Conservation (phyloP, 1,140 invertebrate genomes). For the Aleiodes sp. region DNA sequence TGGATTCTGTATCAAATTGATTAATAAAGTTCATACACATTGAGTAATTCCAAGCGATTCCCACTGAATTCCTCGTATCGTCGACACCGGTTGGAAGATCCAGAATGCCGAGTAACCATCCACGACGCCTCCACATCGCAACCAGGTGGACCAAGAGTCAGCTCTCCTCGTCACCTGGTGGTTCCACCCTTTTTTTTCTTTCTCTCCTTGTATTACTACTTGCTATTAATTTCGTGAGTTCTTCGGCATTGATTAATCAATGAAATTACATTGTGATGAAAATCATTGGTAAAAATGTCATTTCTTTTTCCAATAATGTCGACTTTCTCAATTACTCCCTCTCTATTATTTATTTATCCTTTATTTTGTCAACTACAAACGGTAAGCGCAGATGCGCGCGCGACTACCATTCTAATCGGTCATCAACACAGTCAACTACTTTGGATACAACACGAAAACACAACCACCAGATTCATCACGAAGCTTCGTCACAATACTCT, state of each 20-base stretch:
- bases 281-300: too few species aligned
- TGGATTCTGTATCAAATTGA: neutral
- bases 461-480: slow-evolving; percentile 16
- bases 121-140: slow-evolving; percentile 32
- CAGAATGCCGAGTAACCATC: slow-evolving; percentile 20
- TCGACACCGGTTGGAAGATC: neutral
- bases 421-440: slow-evolving; percentile 11
- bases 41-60: neutral
- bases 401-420: slow-evolving; percentile 29
- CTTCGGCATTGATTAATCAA: too few species aligned
- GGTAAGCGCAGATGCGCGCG: slow-evolving; percentile 32
- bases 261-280: too few species aligned
- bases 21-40: neutral
- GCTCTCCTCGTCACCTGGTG: neutral
- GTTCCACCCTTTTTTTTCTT: slow-evolving; percentile 2
- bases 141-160: slow-evolving; percentile 20
- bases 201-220: neutral
- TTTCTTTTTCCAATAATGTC: too few species aligned
- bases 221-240: neutral
- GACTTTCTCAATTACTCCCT: neutral
- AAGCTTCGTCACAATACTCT: neutral
- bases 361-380: slow-evolving; percentile 8
- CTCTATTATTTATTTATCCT: slow-evolving; percentile 2
- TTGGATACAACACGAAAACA: slow-evolving; percentile 23
- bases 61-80: neutral